phyloP scores from a whole-genome alignment of 2,888 invertebrate genomes.

The Leucania comma region DNA sequence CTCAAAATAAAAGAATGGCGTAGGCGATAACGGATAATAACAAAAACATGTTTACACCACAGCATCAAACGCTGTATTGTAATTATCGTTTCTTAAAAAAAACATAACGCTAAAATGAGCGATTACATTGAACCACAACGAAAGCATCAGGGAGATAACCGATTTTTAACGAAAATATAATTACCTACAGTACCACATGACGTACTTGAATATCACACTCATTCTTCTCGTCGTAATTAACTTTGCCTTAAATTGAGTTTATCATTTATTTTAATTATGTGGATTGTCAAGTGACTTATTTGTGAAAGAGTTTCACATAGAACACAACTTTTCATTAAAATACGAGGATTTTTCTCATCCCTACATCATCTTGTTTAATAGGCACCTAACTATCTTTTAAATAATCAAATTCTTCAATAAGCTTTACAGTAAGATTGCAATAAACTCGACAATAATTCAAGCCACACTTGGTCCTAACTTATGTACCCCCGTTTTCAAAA shows the following conservation, averaged over 20 bases:
- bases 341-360: neutral
- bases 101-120: slow-evolving; percentile 18
- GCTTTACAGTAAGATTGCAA: neutral
- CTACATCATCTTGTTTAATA: neutral
- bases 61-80: neutral
- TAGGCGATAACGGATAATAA: slow-evolving; percentile 1
- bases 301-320: neutral
- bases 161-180: slow-evolving; percentile 3
- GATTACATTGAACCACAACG: slow-evolving; percentile 26
- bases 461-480: neutral
- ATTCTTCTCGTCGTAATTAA: neutral
- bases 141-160: slow-evolving; percentile 25
- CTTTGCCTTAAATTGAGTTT: neutral
- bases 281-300: neutral
- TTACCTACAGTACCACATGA: neutral
- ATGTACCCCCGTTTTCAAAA: neutral
- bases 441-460: neutral
- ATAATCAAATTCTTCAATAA: neutral
- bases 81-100: slow-evolving; percentile 14
- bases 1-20: neutral
- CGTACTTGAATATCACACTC: neutral
- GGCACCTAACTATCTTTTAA: neutral
- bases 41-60: slow-evolving; percentile 33
- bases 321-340: neutral
- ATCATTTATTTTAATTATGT: neutral